Evolutionary conservation across 2,113 vertebrate genomes (phyloP), one percentile per base, ranked within the genome.

Genomic region (Barnardius zonarius): DNA sequence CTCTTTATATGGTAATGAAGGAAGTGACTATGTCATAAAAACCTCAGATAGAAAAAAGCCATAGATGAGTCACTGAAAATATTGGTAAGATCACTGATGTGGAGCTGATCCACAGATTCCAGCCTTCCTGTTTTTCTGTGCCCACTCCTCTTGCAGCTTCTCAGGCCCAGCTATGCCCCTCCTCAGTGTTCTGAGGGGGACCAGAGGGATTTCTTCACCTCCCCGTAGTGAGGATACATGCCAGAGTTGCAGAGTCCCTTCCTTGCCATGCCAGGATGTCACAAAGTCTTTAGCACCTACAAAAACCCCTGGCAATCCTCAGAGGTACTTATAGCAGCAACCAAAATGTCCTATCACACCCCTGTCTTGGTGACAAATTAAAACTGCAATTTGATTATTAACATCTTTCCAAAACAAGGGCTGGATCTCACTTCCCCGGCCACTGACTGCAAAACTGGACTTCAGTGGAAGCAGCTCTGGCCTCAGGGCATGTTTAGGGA

Each of bases 151-250:
- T 73, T 88, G 69, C 57, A 93, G 35, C 30, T 88, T 94, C 90
- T 78, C 80, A 92, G 33, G 61, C 68, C 43, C 57, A 91, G 52
- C 64, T 70, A 37, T 74, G 39, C 19, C 37, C 27, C 41, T 92
- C 46, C 54, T 81, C 12, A 1, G 37, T 76, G 86, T 70, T 90
- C 9, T 0, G 57, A 84, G 20, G 3, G 9, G 19, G 11, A 88
- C 77, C 80, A 93, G 77, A 52, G 41, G 66, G 62, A 94, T 96
- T 96, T 97, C 92, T 91, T 93, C 96, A 93, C 93, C 81, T 95
- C 92, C 12, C 23, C 0, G 17, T 70, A 84, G 31, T 0, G 0
- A 89, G 48, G 86, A 94, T 77, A 92, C 86, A 86, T 86, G 73
- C 92, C 91, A 96, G 93, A 96, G 69, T 81, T 10, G 7, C 70